Conservation (phyloP, 1,140 invertebrate species). For the Drosophila fuyamai region DNA sequence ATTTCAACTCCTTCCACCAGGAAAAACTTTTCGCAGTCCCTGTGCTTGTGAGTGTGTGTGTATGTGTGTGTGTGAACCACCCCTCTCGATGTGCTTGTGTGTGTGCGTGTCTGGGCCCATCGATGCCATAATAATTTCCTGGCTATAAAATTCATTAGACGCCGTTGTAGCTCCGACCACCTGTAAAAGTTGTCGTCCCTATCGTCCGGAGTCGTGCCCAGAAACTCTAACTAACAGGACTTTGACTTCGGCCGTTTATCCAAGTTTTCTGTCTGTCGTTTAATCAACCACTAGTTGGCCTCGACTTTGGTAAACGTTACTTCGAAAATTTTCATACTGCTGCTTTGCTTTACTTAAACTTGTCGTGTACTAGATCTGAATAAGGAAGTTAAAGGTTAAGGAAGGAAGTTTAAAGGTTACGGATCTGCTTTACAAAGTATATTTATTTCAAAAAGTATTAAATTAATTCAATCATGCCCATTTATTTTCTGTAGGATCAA, state of each 20-base stretch:
- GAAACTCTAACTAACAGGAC: constrained; percentile 18
- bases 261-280: background rate
- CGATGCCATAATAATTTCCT: constrained; percentile 82
- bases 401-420: no score
- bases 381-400: no score
- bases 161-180: constrained; percentile 60
- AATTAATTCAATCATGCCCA: no score
- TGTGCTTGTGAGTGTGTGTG: background rate
- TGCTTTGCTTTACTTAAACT: background rate
- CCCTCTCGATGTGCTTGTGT: background rate
- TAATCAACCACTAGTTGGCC: constrained; percentile 12
- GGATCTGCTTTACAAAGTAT: no score
- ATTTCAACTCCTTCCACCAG: constrained; percentile 77
- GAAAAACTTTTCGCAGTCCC: constrained; percentile 66
- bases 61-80: background rate
- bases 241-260: background rate
- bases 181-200: constrained; percentile 56
- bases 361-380: no score
- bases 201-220: constrained; percentile 15
- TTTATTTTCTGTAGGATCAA: no score
- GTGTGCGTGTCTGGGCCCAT: constrained; percentile 42
- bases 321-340: background rate
- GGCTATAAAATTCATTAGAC: constrained; percentile 83
- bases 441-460: no score
- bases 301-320: background rate